These are phyloP conservation scores for Rhogogaster chlorosoma DNA, from an alignment of 2,888 invertebrate genomes.

Conservation along the genomic window DNA sequence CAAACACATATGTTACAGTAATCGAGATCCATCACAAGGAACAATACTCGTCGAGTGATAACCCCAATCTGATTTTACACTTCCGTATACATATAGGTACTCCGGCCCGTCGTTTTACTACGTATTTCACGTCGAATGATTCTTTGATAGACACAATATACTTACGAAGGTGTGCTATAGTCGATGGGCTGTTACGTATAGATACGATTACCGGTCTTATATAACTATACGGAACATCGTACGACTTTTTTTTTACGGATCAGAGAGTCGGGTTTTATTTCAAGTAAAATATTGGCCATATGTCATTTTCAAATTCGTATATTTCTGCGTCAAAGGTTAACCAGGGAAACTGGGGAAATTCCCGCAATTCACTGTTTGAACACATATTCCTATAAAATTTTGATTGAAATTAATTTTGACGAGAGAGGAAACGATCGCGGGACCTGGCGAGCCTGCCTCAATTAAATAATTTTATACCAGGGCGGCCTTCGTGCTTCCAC, in stretches of 20 bases:
- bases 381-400: background rate
- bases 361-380: background rate
- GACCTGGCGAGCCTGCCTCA: background rate
- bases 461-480: slow-evolving; percentile 22
- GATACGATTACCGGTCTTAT: background rate
- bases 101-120: no score
- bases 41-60: background rate
- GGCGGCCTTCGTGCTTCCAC: background rate
- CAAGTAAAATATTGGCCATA: background rate
- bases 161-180: background rate
- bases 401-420: background rate
- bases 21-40: background rate
- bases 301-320: background rate
- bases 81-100: background rate
- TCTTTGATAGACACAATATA: no score
- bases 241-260: background rate
- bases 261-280: background rate
- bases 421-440: background rate
- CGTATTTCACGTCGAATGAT: no score
- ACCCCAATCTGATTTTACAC: background rate
- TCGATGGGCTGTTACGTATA: background rate
- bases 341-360: background rate
- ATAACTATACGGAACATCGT: background rate
- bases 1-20: background rate
- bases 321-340: background rate